Conservation (phyloP, 2,113 vertebrate species). For the Dasyprocta punctata region DNA sequence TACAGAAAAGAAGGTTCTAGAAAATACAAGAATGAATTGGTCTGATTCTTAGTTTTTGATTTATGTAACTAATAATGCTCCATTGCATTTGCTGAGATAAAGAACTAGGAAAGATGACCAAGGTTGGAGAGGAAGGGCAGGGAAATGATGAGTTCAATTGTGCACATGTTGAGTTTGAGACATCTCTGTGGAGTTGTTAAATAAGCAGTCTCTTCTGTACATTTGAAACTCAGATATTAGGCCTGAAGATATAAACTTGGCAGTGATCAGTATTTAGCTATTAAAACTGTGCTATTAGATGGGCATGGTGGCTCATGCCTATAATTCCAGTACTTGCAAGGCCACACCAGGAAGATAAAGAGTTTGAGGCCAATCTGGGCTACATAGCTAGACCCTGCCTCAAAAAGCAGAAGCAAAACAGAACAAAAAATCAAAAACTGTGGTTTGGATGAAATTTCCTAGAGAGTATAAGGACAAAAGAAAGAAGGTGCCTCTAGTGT, state of each 20-base stretch:
- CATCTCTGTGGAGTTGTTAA: background rate
- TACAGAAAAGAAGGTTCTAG: background rate
- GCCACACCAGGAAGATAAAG: background rate
- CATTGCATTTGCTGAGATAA: background rate
- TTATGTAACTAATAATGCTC: background rate
- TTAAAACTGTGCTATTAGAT: background rate
- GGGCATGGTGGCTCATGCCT: background rate
- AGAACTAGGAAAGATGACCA: background rate
- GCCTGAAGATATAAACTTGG: background rate
- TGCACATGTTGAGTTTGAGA: background rate
- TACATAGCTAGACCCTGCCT: background rate
- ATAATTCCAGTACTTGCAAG: background rate
- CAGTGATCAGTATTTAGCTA: background rate
- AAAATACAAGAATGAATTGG: background rate
- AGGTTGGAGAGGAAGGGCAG: background rate
- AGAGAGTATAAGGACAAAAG: background rate
- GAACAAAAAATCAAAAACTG: background rate
- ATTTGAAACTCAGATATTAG: background rate
- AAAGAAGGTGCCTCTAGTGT: background rate
- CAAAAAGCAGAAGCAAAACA: background rate
- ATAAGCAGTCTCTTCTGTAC: background rate
- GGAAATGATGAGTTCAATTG: background rate
- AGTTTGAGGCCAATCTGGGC: background rate
- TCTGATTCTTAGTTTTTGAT: background rate
- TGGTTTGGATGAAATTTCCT: background rate